A percentile compares a stretch with the other conserved stretches of the same genome.
phyloP scores from a whole-genome alignment of 2,113 vertebrate genomes.

The Agapornis roseicollis region DNA sequence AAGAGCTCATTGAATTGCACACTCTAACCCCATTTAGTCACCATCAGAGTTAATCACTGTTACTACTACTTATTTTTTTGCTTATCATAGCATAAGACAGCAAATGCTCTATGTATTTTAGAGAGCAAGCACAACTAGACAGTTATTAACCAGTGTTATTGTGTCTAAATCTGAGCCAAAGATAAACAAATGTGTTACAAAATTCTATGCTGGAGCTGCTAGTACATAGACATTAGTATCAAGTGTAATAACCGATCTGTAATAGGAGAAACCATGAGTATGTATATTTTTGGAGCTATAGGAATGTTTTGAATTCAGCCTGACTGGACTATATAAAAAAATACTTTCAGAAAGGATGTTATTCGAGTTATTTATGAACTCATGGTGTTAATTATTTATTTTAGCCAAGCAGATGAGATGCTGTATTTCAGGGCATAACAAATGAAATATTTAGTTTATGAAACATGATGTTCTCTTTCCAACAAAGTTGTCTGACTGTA shows the following conservation, averaged over 20 bases:
- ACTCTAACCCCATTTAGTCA: fast-evolving
- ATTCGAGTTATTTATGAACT: constrained; percentile 12
- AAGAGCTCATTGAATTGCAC: neutral
- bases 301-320: neutral
- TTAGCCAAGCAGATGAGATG: neutral
- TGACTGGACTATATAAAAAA: neutral
- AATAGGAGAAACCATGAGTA: neutral
- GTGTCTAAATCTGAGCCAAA: neutral
- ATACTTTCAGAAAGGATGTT: constrained; percentile 1
- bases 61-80: neutral
- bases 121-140: neutral
- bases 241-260: neutral
- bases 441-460: neutral
- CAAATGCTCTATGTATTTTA: neutral
- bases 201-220: neutral
- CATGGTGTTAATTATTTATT: constrained; percentile 1
- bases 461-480: neutral
- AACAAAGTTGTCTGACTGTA: neutral
- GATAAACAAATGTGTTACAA: neutral
- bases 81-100: neutral
- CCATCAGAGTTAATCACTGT: neutral
- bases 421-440: neutral
- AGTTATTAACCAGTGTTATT: neutral
- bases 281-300: constrained; percentile 21
- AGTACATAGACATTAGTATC: neutral